Evolutionary conservation across 2,797 vertebrate genomes (phyloP).

Genomic region (Psittacula derbiana): DNA sequence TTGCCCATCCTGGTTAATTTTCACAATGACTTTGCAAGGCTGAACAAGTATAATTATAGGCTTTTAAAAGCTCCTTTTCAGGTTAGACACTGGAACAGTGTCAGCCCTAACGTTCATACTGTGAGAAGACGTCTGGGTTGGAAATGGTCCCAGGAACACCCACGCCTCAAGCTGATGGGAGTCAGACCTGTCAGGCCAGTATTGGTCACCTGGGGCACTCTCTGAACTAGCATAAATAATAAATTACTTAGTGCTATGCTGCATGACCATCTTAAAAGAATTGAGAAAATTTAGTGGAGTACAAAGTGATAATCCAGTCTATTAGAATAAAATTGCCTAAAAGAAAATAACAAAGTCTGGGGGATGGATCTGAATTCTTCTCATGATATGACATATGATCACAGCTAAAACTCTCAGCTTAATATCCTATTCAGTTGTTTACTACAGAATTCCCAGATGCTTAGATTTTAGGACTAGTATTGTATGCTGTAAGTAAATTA

Average conservation of each 20-base stretch:
- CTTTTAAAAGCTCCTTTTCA: conserved; percentile 27
- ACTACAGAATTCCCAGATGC: not conserved
- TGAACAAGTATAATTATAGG: conserved; percentile 23
- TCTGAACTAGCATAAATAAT: not conserved
- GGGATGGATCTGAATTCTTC: not conserved
- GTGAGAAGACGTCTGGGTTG: not conserved
- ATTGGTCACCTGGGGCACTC: not conserved
- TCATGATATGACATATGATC: not conserved
- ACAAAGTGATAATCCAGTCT: not conserved
- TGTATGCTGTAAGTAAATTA: not conserved
- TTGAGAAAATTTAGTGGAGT: not conserved
- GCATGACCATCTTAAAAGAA: not conserved
- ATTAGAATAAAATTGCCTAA: not conserved
- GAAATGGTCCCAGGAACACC: not conserved
- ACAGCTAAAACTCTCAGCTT: not conserved
- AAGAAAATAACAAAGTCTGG: not conserved
- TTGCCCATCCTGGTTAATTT: not conserved
- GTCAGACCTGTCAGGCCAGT: not conserved
- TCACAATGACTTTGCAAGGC: not conserved
- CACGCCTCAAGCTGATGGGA: not conserved
- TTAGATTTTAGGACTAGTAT: not conserved
- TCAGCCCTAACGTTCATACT: not conserved
- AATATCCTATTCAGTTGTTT: not conserved
- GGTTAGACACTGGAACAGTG: not conserved
- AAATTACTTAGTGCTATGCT: not conserved